Percentiles rank a stretch among this genome's conserved stretches.
phyloP scores from a whole-genome alignment of 1,140 invertebrate genomes.

The Neodiprion pinetum region DNA sequence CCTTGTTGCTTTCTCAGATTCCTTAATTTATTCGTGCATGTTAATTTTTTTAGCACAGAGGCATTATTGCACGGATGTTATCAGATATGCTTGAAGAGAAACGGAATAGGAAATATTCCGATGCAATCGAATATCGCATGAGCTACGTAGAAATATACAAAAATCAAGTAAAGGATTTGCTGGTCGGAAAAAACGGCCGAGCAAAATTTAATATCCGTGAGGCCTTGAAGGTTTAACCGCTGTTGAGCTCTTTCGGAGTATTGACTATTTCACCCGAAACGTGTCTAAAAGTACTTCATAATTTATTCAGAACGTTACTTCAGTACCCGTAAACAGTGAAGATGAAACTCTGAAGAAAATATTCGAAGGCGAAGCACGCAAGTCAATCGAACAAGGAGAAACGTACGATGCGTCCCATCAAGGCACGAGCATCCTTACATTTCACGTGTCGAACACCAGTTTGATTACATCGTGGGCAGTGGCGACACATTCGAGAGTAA shows the following conservation, averaged over 20 bases:
- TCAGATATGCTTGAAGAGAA: slow-evolving; percentile 32
- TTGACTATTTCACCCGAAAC: too few relatives aligned
- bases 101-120: slow-evolving; percentile 17
- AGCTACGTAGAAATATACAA: slow-evolving; percentile 34
- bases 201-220: slow-evolving; percentile 4
- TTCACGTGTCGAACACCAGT: slow-evolving; percentile 32
- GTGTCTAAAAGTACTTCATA: not conserved
- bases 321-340: slow-evolving; percentile 19
- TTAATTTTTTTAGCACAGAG: slow-evolving; percentile 34
- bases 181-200: slow-evolving; percentile 15
- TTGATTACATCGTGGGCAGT: slow-evolving; percentile 31
- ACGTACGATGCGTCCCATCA: slow-evolving; percentile 32
- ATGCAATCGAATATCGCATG: slow-evolving; percentile 29
- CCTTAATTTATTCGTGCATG: too few relatives aligned
- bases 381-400: slow-evolving; percentile 19
- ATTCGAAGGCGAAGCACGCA: slow-evolving; percentile 32
- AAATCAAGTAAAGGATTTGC: slow-evolving; percentile 29
- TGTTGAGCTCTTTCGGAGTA: not conserved
- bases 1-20: too few relatives aligned
- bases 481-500: slow-evolving; percentile 31
- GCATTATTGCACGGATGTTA: slow-evolving; percentile 29
- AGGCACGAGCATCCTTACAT: slow-evolving; percentile 30
- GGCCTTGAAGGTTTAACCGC: slow-evolving; percentile 31
- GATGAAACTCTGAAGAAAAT: slow-evolving; percentile 25
- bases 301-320: slow-evolving; percentile 25